Conservation (phyloP, 2,888 invertebrate genomes). For the Drosophila lutescens region DNA sequence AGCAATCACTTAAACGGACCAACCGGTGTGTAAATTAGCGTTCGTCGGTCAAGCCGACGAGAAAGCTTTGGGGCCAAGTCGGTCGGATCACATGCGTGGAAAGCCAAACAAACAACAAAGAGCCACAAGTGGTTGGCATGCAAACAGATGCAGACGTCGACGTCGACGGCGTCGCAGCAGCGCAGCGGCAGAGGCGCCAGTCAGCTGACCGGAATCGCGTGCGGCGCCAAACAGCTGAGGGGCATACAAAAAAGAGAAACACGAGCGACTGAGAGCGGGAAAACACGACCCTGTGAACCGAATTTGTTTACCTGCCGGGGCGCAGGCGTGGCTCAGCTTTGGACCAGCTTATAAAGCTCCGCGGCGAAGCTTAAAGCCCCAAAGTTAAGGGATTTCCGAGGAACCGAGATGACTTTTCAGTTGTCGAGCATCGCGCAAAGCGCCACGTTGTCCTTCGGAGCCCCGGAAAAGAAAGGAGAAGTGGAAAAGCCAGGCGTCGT, state of each 20-base stretch:
- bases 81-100: constrained; percentile 37
- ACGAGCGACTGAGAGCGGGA: background rate
- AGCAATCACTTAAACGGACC: constrained; percentile 20
- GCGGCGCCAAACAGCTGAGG: constrained; percentile 56
- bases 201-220: constrained; percentile 47
- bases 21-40: constrained; percentile 9
- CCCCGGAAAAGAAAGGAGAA: constrained; percentile 19
- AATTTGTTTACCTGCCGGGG: constrained; percentile 55
- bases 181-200: constrained; percentile 7
- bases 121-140: constrained; percentile 60
- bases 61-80: constrained; percentile 11
- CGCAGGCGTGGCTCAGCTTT: constrained; percentile 68
- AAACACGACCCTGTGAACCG: background rate
- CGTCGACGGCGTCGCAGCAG: constrained; percentile 11
- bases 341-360: constrained; percentile 45
- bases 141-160: constrained; percentile 27
- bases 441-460: constrained; percentile 56
- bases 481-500: constrained; percentile 11
- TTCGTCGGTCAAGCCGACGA: constrained; percentile 6
- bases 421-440: constrained; percentile 57
- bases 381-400: constrained; percentile 38
- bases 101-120: constrained; percentile 11
- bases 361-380: constrained; percentile 43
- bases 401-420: constrained; percentile 50
- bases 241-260: background rate